Percentiles rank a stretch among this genome's conserved stretches.
Evolutionary conservation across 2,113 vertebrate genomes (phyloP).

Genomic region (Psilopsiagon aymara): DNA sequence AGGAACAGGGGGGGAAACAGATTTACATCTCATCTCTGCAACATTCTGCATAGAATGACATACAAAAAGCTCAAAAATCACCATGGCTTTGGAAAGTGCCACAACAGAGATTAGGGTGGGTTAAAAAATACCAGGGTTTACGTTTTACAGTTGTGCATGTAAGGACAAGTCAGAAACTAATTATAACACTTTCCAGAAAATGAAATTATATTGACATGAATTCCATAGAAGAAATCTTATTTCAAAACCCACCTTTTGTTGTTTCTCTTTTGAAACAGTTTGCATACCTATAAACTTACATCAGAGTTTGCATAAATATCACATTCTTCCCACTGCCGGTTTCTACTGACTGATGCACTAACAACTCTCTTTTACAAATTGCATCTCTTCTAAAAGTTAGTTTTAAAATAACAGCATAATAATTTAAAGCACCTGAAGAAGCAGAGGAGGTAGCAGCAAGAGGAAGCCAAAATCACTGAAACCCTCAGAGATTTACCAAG

Average conservation of each 20-base stretch:
- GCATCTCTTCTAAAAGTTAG: background rate
- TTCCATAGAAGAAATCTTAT: background rate
- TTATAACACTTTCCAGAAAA: background rate
- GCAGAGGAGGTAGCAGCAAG: background rate
- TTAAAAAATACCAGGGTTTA: background rate
- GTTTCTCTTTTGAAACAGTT: background rate
- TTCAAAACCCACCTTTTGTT: background rate
- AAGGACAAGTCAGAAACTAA: background rate
- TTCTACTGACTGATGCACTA: background rate
- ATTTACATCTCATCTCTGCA: background rate
- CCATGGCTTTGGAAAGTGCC: background rate
- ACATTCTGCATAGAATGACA: background rate
- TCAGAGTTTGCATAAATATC: background rate
- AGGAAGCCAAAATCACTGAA: background rate
- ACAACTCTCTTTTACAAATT: background rate
- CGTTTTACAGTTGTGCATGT: background rate
- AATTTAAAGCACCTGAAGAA: background rate
- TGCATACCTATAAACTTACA: background rate
- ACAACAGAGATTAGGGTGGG: background rate
- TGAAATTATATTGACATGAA: background rate
- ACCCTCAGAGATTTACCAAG: background rate
- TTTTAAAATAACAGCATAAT: background rate
- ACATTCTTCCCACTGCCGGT: background rate
- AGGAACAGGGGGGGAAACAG: rapidly evolving
- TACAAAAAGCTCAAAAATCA: background rate